A percentile compares a stretch with the other conserved stretches of the same genome.
Evolutionary conservation across 1,140 invertebrate genomes (phyloP).

Genomic region (Drosophila kepulauana): DNA sequence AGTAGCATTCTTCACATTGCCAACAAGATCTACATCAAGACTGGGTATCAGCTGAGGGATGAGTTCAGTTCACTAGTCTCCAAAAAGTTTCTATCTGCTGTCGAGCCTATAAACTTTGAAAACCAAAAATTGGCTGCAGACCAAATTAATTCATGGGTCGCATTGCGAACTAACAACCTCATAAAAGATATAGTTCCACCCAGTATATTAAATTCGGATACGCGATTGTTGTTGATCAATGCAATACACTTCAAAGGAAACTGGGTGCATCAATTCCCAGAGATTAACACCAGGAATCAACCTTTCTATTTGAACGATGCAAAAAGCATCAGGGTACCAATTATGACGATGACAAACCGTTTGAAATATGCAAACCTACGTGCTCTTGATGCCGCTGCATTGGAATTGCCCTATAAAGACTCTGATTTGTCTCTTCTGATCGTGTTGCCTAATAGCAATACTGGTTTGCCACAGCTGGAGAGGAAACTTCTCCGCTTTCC

Average conservation of each 20-base stretch:
- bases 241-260: constrained; percentile 88
- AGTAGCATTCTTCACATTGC: constrained; percentile 42
- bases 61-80: constrained; percentile 44
- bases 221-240: constrained; percentile 87
- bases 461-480: constrained; percentile 85
- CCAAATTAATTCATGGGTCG: constrained; percentile 87
- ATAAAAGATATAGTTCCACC: constrained; percentile 78
- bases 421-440: too few relatives aligned
- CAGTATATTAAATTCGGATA: constrained; percentile 53
- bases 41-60: constrained; percentile 52
- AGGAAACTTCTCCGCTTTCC: constrained; percentile 84
- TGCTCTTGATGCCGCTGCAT: constrained; percentile 59
- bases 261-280: constrained; percentile 66
- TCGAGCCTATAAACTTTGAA: constrained; percentile 85
- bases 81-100: constrained; percentile 54
- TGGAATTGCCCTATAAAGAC: constrained; percentile 67
- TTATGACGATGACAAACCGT: constrained; percentile 86
- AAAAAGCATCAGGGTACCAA: constrained; percentile 79
- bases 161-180: too few relatives aligned
- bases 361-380: constrained; percentile 66
- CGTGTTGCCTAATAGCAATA: too few relatives aligned
- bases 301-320: constrained; percentile 61
- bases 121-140: constrained; percentile 69
- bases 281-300: constrained; percentile 47
- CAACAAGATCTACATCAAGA: constrained; percentile 77